These are phyloP conservation scores for Tachysurus vachellii DNA, from an alignment of 2,113 vertebrate genomes.

Conservation along the genomic window DNA sequence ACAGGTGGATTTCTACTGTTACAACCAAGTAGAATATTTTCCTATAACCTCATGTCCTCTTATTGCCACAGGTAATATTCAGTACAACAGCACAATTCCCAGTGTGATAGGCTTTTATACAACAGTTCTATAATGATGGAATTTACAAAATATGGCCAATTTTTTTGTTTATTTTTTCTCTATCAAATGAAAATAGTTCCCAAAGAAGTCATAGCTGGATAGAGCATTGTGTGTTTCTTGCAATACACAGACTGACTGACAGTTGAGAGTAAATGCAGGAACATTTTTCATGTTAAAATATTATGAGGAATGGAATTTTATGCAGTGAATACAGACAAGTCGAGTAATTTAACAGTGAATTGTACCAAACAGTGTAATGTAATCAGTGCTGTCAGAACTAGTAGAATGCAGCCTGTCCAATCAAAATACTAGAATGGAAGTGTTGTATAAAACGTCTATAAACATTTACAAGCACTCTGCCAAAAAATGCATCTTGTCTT, in stretches of 20 bases:
- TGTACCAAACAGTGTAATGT: not conserved
- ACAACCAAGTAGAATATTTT: not conserved
- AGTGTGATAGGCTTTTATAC: not conserved
- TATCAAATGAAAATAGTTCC: not conserved
- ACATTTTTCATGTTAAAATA: not conserved
- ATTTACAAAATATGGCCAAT: not conserved
- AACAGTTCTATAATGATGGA: not conserved
- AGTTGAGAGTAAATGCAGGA: not conserved
- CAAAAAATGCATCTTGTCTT: not conserved
- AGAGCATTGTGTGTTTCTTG: not conserved
- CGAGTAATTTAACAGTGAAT: not conserved
- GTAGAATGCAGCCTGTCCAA: not conserved
- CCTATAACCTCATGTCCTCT: not conserved
- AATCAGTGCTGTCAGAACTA: not conserved
- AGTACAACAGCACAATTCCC: not conserved
- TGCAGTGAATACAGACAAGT: not conserved
- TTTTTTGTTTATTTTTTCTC: not conserved
- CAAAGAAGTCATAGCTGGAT: not conserved
- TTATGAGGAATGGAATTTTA: not conserved
- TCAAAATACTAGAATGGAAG: not conserved
- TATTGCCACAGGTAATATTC: not conserved
- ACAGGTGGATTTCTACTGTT: not conserved
- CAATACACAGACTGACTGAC: not conserved
- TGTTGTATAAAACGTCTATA: not conserved
- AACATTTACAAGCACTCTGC: not conserved